Base-by-base conservation (phyloP, 30 jellyfish, hydroid and myxozoan species). In the Turritopsis dohrnii region DNA sequence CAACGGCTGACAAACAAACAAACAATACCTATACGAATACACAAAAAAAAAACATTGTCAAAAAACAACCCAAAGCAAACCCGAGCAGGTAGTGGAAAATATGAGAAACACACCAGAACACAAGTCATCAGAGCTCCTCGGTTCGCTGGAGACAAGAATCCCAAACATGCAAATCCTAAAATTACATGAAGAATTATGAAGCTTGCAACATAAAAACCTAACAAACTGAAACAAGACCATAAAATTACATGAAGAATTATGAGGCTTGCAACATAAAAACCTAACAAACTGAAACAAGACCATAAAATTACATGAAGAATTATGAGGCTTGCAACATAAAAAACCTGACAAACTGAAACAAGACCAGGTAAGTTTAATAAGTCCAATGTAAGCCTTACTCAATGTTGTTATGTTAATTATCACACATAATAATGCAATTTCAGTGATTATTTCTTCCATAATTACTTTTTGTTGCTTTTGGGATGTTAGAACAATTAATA, bases 61-160 rank as follows among this genome's bases (percentile, higher is more conserved):
- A 17, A 66, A 66, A 26, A 66, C 76, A 66, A 26, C 29, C 72
- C 7, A 66, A 1, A 66, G 27, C 27, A 26, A 3, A 66, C 29
- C 7, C 17, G 29, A 21, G 29, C 76, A 66, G 76, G 8, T 21
- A 26, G 4, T 4, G 27, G 17, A n/a, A 23, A 23, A 69, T 27
- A 69, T 1, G 16, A 27, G 30, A 69, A 0, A 52, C 66, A 86
- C 81, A 93, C 98, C 96, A 93, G 52, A 71, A 93, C 96, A 71
- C 98, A 93, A 1, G 98, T 93, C 98, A 93, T 88, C 88, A 93
- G 72, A 16, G 98, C 98, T 3, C 98, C 98, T 81, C 98, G 76
- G 94, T 93, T 93, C 19, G 98, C 98, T 28, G 98, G 98, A 27
- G 98, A 93, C 27, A 93, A 86, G 79, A 93, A 93, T 29, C 98